Conservation (phyloP, 2,797 vertebrate species). For the Enteromius fasciolatus region DNA sequence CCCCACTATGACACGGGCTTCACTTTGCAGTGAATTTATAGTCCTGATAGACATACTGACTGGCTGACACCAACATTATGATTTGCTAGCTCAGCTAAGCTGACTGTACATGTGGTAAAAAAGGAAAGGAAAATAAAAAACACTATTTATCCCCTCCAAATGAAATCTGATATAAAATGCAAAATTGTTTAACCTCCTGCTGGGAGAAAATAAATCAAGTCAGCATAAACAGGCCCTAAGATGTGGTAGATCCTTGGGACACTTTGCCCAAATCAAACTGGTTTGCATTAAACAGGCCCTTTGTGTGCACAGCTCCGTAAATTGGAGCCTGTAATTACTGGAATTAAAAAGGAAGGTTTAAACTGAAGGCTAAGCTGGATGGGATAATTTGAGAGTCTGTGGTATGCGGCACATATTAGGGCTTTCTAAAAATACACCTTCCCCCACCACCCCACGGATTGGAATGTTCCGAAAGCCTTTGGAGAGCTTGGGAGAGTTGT, state of each 20-base stretch:
- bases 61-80: slow-evolving; percentile 62
- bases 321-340: slow-evolving; percentile 88
- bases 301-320: slow-evolving; percentile 85
- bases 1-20: slow-evolving; percentile 69
- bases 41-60: slow-evolving; percentile 70
- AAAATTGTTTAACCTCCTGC: slow-evolving; percentile 65
- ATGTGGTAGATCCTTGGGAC: slow-evolving; percentile 84
- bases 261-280: slow-evolving; percentile 85
- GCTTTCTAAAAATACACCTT: slow-evolving; percentile 87
- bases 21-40: slow-evolving; percentile 69
- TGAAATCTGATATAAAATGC: slow-evolving; percentile 76
- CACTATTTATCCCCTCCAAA: slow-evolving; percentile 71
- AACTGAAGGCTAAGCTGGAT: slow-evolving; percentile 86
- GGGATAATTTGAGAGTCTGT: slow-evolving; percentile 90
- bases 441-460: slow-evolving; percentile 78
- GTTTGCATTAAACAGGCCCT: slow-evolving; percentile 87
- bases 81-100: slow-evolving; percentile 63
- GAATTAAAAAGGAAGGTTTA: slow-evolving; percentile 90
- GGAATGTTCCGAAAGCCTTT: slow-evolving; percentile 84
- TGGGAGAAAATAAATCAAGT: slow-evolving; percentile 82
- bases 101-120: slow-evolving; percentile 61
- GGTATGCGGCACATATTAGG: slow-evolving; percentile 88
- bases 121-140: slow-evolving; percentile 65
- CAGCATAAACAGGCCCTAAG: slow-evolving; percentile 81
- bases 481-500: slow-evolving; percentile 78